A percentile compares a stretch with the other conserved stretches of the same genome.
Conservation (phyloP, 2,888 invertebrate species). For the Ophion slaviceki region DNA sequence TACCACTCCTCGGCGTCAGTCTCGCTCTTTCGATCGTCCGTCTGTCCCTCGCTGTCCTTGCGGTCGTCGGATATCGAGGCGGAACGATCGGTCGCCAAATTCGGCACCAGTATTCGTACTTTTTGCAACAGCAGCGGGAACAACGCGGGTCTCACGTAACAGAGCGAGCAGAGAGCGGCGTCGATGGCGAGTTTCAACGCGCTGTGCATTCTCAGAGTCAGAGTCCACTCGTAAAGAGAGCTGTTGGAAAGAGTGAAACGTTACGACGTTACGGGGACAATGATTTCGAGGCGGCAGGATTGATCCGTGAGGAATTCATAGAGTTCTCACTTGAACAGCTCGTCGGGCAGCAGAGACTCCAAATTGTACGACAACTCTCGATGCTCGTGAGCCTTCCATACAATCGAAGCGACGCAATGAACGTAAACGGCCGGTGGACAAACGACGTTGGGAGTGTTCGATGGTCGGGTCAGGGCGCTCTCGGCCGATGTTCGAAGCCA, state of each 20-base stretch:
- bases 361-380: conserved; percentile 87
- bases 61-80: conserved; percentile 87
- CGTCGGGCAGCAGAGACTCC: conserved; percentile 88
- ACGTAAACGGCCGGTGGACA: conserved; percentile 86
- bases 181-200: conserved; percentile 94
- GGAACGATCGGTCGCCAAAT: conserved; percentile 84
- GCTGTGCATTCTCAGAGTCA: conserved; percentile 88
- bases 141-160: conserved; percentile 91
- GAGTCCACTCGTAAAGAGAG: conserved; percentile 91
- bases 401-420: conserved; percentile 92
- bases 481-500: conserved; percentile 89
- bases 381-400: conserved; percentile 90
- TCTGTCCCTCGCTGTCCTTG: conserved; percentile 86
- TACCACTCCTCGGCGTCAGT: conserved; percentile 85
- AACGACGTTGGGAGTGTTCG: conserved; percentile 71
- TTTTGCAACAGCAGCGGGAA: conserved; percentile 90
- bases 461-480: conserved; percentile 81
- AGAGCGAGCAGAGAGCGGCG: conserved; percentile 93
- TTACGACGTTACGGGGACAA: background rate
- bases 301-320: background rate
- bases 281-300: background rate
- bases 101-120: conserved; percentile 87
- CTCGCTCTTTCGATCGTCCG: conserved; percentile 89
- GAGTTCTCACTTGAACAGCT: conserved; percentile 88
- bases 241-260: conserved; percentile 75